Evolutionary conservation across 2,888 invertebrate genomes (phyloP), one percentile per base, ranked within the genome.

Genomic region (Caprella mutica): DNA sequence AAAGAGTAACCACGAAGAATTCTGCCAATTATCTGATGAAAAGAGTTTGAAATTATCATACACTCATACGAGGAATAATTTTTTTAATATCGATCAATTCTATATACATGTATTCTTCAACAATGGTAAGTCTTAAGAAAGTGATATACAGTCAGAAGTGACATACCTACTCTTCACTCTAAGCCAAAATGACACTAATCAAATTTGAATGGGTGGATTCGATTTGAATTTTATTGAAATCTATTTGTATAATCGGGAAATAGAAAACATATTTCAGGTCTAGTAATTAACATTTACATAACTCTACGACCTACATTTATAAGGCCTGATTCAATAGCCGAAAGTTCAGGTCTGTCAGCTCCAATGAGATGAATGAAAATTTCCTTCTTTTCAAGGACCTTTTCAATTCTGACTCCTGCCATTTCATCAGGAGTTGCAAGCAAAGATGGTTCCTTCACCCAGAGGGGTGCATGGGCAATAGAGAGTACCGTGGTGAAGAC

Each of bases 281-380:
- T n/a, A n/a, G n/a, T n/a, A n/a, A n/a, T n/a, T n/a, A n/a, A n/a
- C n/a, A n/a, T n/a, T n/a, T n/a, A n/a, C n/a, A n/a, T n/a, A n/a
- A n/a, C n/a, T n/a, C n/a, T n/a, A n/a, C n/a, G n/a, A n/a, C 44
- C 5, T 33, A 61, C 56, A 56, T 58, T 56, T 3, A 58, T 56
- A 14, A 65, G 51, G 2, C 60, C 60, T 5, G 58, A 52, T 43
- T 61, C 39, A 8, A 60, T 54, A 3, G 58, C 54, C 5, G 42
- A 27, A 2, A 65, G 60, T 43, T 65, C 64, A 1, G 64, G 64
- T 24, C 52, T 42, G 38, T 65, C 64, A 17, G 64, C 64, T 14
- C 64, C 64, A 21, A 65, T 46, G 23, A 65, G 52, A 44, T 65
- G 64, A 6, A 65, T 52, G 44, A 58, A 44, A 19, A 61, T 24